Conservation (phyloP, 2,113 vertebrate genomes). For the Uria aalge region DNA sequence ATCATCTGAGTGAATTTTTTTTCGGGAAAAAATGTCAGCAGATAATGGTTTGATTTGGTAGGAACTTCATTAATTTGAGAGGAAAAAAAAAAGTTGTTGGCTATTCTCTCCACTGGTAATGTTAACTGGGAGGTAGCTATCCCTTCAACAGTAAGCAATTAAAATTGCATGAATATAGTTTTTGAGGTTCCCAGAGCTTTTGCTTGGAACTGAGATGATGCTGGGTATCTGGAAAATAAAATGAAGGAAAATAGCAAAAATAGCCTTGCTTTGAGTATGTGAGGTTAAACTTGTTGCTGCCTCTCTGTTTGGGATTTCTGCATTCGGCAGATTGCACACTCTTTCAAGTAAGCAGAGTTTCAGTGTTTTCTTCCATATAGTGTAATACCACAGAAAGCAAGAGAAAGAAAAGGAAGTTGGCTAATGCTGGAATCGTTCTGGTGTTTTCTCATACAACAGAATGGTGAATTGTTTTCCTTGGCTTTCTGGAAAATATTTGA, state of each 20-base stretch:
- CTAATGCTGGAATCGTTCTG: slow-evolving; percentile 27
- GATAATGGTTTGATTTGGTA: not conserved
- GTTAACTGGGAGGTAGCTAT: not conserved
- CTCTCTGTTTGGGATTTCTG: not conserved
- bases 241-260: not conserved
- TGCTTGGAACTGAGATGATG: not conserved
- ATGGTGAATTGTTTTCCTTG: slow-evolving; percentile 47
- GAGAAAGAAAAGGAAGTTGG: slow-evolving; percentile 1
- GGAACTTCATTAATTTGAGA: not conserved
- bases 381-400: not conserved
- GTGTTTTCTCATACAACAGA: slow-evolving; percentile 31
- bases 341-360: not conserved
- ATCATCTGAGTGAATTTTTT: not conserved
- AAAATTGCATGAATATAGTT: not conserved
- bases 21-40: not conserved
- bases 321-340: not conserved
- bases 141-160: not conserved
- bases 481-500: slow-evolving; percentile 63
- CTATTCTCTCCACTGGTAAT: not conserved
- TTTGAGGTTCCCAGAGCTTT: not conserved
- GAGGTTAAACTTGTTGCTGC: not conserved
- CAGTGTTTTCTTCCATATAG: not conserved
- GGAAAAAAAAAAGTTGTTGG: not conserved
- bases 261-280: not conserved
- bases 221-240: not conserved